phyloP scores from a whole-genome alignment of 2,113 vertebrate genomes.

The Sphyrna mokarran region DNA sequence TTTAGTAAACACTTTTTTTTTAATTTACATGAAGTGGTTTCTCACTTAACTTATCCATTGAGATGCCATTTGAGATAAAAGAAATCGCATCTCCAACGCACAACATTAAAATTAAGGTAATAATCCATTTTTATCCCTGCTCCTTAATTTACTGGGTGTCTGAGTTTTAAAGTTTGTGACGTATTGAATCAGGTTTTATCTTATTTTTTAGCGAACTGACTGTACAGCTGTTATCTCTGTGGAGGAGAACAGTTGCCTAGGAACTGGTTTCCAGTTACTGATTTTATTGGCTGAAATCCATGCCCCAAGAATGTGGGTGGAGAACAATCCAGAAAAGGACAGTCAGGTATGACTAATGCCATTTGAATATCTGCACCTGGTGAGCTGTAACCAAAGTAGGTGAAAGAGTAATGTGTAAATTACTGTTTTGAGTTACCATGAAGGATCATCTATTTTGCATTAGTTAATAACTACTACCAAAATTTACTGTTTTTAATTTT shows the following conservation, averaged over 20 bases:
- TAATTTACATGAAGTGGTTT: constrained; percentile 55
- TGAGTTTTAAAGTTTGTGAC: neutral
- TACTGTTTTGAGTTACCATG: neutral
- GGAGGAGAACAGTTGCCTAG: constrained; percentile 57
- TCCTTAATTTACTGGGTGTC: constrained; percentile 33
- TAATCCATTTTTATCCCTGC: constrained; percentile 37
- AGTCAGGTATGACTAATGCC: constrained; percentile 59
- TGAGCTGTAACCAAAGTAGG: neutral
- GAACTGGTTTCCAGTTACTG: constrained; percentile 62
- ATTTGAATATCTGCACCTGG: neutral
- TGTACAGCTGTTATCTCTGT: constrained; percentile 70
- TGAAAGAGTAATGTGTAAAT: neutral
- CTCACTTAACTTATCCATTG: constrained; percentile 61
- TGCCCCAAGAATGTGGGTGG: constrained; percentile 78
- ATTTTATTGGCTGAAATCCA: constrained; percentile 56
- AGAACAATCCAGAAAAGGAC: constrained; percentile 71
- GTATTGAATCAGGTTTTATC: neutral
- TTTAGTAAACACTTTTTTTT: constrained; percentile 38
- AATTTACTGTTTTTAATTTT: neutral
- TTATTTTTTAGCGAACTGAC: constrained; percentile 59
- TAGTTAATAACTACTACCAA: neutral
- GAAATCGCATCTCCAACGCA: constrained; percentile 59
- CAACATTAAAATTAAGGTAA: constrained; percentile 67
- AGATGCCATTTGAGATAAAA: constrained; percentile 68
- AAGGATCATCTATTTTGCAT: neutral